Evolutionary conservation across 2,113 vertebrate genomes (phyloP), one percentile per base, ranked within the genome.

Genomic region (Octodon degus): DNA sequence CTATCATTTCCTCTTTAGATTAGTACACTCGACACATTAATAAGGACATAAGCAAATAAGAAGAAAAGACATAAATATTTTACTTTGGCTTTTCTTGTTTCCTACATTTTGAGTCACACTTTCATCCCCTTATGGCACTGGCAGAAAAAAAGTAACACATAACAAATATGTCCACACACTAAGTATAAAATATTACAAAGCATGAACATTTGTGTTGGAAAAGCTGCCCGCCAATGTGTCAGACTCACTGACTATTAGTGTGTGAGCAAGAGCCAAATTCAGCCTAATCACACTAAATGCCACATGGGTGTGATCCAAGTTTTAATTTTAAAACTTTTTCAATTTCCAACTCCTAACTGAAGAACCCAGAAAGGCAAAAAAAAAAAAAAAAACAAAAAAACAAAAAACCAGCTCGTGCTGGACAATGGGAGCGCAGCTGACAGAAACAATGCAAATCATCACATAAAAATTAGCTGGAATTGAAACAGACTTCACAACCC

Each of bases 91-190:
- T 88, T 97, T 67, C 88, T 88, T 76, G 40, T 93, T 96, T 94
- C 90, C 72, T 79, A 65, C 65, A 95, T 93, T 97, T 92, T 96
- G 60, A 95, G 90, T 92, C 88, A 97, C 84, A 93, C 89, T 90
- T 96, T 92, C 72, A 96, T 86, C 67, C 83, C 88, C 92, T 93
- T 95, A 97, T 84, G 81, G 50, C 92, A 92, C 47, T 93, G 82
- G 77, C 82, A 97, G 85, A 84, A 72, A 90, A 94, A 97, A 92
- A 94, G 84, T 90, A 92, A 95, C 90, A 96, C 92, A 97, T 88
- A 98, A 96, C 96, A 98, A 98, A 98, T 97, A 96, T 96, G 97
- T 96, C 93, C 95, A 94, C 77, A 84, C 85, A 86, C 10, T 90
- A 93, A 96, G 93, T 89, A 95, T 65, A 93, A 97, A 97, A 96